Evolutionary conservation across 2,888 invertebrate genomes (phyloP), one percentile per base, ranked within the genome.

Genomic region (Drosophila kuntzei): DNA sequence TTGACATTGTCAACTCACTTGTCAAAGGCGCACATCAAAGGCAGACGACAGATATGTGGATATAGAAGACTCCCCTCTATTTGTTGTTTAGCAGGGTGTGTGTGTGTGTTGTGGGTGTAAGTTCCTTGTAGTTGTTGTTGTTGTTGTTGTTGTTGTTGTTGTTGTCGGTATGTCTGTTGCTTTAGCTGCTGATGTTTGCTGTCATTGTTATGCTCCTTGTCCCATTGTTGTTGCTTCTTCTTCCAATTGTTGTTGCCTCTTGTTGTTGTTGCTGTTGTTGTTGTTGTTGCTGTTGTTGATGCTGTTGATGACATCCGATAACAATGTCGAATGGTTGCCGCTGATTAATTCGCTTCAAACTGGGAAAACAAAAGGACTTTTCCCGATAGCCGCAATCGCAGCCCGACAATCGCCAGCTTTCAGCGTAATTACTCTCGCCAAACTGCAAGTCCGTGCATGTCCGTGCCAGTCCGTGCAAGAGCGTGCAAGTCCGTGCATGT

Each of bases 1-100:
- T 88, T 91, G 91, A 91, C 91, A 90, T 90, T 91, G 91, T 91
- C 91, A 91, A 91, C 90, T 91, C 90, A 90, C 84, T 89, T 91
- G 92, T 91, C 91, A 91, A 90, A 91, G 89, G 85, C 82, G 80
- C 89, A 87, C 91, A 90, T 91, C 91, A 91, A 88, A 89, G 86
- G 75, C 89, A 90, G 90, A 80, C 90, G 85, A 77, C 79, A 76
- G 73, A 81, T 77, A 89, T 79, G 80, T 79, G 80, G 74, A 55
- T 54, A 62, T 54, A 62, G 85, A 73, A 80, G 79, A 54, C 68
- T 47, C 62, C 57, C 39, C 25, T n/a, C n/a, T n/a, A 60, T 65
- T 77, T 77, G 71, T 78, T 79, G 79, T 77, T 75, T 79, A 68
- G 76, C 60, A 39, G 22, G 49, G 36, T 47, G 53, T 57, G 32